These are phyloP conservation scores for Ancistrus triradiatus DNA, from an alignment of 2,113 vertebrate genomes.

Conservation along the genomic window DNA sequence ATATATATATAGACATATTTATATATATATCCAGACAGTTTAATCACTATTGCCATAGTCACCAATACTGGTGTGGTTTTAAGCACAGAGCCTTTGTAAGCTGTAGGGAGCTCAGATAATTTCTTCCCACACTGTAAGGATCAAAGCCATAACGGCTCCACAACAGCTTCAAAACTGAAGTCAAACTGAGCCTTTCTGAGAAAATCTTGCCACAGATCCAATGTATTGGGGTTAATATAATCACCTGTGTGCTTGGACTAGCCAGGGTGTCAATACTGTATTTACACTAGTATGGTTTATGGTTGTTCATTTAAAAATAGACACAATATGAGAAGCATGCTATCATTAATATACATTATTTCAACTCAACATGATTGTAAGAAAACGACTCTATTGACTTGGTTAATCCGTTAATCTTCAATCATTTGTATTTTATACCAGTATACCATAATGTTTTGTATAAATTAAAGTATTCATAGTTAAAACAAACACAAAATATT, in stretches of 20 bases:
- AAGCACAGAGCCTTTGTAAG: conserved; percentile 1
- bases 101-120: conserved; percentile 19
- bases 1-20: too few species aligned
- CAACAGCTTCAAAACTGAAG: conserved; percentile 11
- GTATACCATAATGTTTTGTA: too few species aligned
- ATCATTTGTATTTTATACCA: too few species aligned
- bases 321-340: too few species aligned
- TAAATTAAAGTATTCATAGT: too few species aligned
- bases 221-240: not conserved
- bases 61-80: not conserved
- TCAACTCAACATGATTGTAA: too few species aligned
- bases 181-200: conserved; percentile 9
- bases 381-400: too few species aligned
- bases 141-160: conserved; percentile 9
- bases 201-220: conserved; percentile 10
- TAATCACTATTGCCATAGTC: not conserved
- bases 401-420: too few species aligned
- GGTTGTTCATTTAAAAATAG: too few species aligned
- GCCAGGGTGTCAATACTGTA: conserved; percentile 6
- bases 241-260: conserved; percentile 9
- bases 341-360: too few species aligned
- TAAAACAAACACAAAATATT: too few species aligned
- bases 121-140: conserved; percentile 21
- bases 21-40: too few species aligned
- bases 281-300: not conserved